phyloP scores from a whole-genome alignment of 2,113 vertebrate genomes.

The Sclerurus mexicanus region DNA sequence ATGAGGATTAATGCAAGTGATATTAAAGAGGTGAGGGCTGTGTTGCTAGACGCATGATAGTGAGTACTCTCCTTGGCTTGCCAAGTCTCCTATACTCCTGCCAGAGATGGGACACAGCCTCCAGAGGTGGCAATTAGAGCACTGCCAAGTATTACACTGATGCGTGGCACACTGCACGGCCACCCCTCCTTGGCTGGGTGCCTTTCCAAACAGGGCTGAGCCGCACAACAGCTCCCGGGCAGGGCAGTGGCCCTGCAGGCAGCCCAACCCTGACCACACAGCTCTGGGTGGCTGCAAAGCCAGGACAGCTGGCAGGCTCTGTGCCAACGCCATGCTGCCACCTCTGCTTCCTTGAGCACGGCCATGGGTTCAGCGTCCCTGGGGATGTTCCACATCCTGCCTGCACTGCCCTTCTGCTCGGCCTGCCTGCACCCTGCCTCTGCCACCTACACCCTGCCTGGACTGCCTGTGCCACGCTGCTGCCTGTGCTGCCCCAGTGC shows the following conservation, averaged over 20 bases:
- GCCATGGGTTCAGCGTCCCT: neutral
- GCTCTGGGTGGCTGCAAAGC: neutral
- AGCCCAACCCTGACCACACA: neutral
- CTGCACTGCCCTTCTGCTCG: neutral
- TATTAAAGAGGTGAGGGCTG: neutral
- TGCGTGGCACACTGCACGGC: neutral
- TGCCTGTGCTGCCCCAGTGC: neutral
- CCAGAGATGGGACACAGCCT: neutral
- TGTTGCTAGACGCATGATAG: neutral
- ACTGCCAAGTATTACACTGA: neutral
- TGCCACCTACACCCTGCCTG: neutral
- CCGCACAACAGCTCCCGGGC: neutral
- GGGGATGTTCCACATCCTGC: accelerated
- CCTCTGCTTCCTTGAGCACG: neutral
- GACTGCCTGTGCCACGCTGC: neutral
- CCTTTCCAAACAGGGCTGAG: slow-evolving; percentile 13
- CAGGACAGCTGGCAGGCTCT: accelerated
- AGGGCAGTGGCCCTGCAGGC: neutral
- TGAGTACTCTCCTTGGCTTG: neutral
- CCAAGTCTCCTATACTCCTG: neutral
- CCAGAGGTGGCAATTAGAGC: slow-evolving; percentile 23
- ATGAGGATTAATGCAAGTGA: neutral
- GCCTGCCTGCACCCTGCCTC: neutral
- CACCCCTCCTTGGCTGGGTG: neutral
- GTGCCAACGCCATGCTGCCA: neutral